Conservation (phyloP, 2,797 vertebrate genomes). For the Amazona ochrocephala region DNA sequence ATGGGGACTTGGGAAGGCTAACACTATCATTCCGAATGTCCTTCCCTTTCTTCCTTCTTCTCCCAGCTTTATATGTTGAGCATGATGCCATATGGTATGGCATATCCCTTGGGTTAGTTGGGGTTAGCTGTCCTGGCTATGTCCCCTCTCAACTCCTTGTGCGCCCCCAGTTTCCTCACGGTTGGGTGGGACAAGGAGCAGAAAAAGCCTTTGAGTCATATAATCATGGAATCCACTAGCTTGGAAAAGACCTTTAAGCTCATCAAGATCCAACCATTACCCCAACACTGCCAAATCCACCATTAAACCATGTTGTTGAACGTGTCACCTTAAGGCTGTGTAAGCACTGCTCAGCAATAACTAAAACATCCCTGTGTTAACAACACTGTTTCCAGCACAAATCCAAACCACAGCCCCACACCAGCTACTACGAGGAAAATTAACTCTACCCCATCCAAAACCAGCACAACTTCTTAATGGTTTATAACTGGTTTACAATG, state of each 20-base stretch:
- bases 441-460: not conserved
- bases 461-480: not conserved
- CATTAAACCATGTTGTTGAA: not conserved
- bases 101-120: not conserved
- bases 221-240: not conserved
- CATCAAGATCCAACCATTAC: not conserved
- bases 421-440: not conserved
- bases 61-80: not conserved
- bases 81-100: not conserved
- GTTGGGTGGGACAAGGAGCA: not conserved
- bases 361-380: not conserved
- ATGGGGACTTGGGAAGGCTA: not conserved
- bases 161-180: not conserved
- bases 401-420: not conserved
- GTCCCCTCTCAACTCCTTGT: not conserved
- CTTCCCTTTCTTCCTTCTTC: not conserved
- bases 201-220: not conserved
- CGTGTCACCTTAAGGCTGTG: not conserved
- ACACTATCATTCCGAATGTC: not conserved
- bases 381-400: not conserved
- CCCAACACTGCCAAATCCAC: not conserved
- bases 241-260: not conserved
- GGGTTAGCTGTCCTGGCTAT: not conserved
- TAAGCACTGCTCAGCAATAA: not conserved
- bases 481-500: not conserved